Conservation (phyloP, 2,888 invertebrate genomes). For the Parthenolecanium corni region DNA sequence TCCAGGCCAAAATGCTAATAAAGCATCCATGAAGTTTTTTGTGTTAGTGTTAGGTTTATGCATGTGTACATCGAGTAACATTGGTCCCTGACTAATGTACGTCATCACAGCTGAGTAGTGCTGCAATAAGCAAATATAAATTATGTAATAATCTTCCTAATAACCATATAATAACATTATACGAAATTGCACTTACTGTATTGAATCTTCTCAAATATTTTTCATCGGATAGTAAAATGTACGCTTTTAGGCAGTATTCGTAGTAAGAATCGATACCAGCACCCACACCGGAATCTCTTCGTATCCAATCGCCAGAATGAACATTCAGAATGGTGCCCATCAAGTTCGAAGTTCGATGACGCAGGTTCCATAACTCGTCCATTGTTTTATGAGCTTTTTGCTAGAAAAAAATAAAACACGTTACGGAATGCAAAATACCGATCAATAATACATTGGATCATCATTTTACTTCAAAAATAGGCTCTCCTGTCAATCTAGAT, state of each 20-base stretch:
- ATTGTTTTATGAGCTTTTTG: conserved; percentile 89
- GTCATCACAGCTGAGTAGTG: conserved; percentile 96
- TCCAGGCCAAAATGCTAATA: conserved; percentile 97
- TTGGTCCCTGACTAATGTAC: conserved; percentile 89
- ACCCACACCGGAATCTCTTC: conserved; percentile 94
- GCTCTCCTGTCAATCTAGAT: conserved; percentile 80
- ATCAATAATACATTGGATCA: not conserved
- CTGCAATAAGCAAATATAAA: conserved; percentile 39
- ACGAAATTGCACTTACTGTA: conserved; percentile 40
- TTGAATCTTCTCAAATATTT: conserved; percentile 89
- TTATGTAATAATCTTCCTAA: not conserved
- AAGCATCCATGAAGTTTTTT: conserved; percentile 92
- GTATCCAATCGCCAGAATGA: conserved; percentile 96
- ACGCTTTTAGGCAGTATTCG: conserved; percentile 95
- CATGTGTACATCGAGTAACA: conserved; percentile 92
- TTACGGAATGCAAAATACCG: not conserved
- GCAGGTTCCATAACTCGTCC: conserved; percentile 90
- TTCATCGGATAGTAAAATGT: conserved; percentile 86
- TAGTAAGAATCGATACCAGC: conserved; percentile 99
- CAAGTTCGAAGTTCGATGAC: conserved; percentile 80
- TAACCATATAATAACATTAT: not conserved
- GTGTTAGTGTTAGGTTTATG: conserved; percentile 89
- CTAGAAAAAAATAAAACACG: conserved; percentile 36
- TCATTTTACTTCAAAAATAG: conserved; percentile 63
- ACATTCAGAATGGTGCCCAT: conserved; percentile 97